Evolutionary conservation across 2,797 vertebrate genomes (phyloP).

Genomic region (Leptodactylus fallax): DNA sequence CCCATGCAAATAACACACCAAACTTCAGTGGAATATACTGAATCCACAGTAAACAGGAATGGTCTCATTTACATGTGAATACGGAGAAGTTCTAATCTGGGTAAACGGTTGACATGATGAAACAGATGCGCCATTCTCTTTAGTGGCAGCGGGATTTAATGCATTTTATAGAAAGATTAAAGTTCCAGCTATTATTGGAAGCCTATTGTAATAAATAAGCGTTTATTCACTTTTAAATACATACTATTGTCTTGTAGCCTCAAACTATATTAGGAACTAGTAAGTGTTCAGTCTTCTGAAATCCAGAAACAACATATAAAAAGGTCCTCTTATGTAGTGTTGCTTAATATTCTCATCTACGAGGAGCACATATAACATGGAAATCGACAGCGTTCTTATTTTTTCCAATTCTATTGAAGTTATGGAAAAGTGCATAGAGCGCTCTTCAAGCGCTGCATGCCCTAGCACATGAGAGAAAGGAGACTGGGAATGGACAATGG

Average conservation of each 20-base stretch:
- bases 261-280: neutral
- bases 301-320: neutral
- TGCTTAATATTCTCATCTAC: too few relatives aligned
- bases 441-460: too few relatives aligned
- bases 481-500: too few relatives aligned
- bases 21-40: constrained; percentile 24
- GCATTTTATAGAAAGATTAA: constrained; percentile 31
- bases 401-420: too few relatives aligned
- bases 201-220: constrained; percentile 30
- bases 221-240: neutral
- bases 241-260: neutral
- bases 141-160: constrained; percentile 18
- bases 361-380: too few relatives aligned
- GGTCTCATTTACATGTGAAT: constrained; percentile 50
- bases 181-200: constrained; percentile 6
- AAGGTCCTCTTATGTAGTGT: too few relatives aligned
- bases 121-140: constrained; percentile 43
- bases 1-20: neutral
- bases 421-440: too few relatives aligned
- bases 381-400: too few relatives aligned
- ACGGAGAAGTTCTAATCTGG: constrained; percentile 36
- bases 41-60: constrained; percentile 20
- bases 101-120: constrained; percentile 25
- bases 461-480: too few relatives aligned
- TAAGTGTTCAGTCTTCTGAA: neutral